phyloP scores from a whole-genome alignment of 2,888 invertebrate species.

The Smittia aterrima region DNA sequence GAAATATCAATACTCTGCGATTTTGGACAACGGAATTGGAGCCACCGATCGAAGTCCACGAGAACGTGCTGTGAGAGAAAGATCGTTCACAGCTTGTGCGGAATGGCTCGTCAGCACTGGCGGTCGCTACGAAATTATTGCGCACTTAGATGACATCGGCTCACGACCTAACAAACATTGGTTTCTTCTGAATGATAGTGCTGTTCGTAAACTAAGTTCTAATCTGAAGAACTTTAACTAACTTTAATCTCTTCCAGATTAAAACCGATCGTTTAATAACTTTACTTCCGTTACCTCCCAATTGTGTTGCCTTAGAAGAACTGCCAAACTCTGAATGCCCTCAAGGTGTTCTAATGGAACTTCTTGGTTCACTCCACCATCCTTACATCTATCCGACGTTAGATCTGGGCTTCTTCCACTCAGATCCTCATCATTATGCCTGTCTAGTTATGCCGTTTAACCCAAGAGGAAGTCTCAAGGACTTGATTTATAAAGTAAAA shows the following conservation, averaged over 20 bases:
- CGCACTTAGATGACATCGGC: slow-evolving; percentile 78
- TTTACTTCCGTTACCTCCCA: slow-evolving; percentile 53
- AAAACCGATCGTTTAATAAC: slow-evolving; percentile 55
- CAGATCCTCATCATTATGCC: slow-evolving; percentile 60
- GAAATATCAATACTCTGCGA: slow-evolving; percentile 64
- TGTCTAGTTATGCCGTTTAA: slow-evolving; percentile 81
- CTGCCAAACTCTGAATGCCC: slow-evolving; percentile 62
- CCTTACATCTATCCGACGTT: slow-evolving; percentile 86
- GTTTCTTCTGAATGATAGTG: slow-evolving; percentile 84
- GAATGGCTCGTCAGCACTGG: slow-evolving; percentile 58
- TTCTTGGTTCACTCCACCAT: slow-evolving; percentile 84
- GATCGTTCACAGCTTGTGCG: slow-evolving; percentile 65
- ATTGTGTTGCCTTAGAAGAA: slow-evolving; percentile 55
- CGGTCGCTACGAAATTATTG: slow-evolving; percentile 73
- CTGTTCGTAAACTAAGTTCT: slow-evolving; percentile 54
- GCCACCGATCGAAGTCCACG: slow-evolving; percentile 62
- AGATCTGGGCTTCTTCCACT: slow-evolving; percentile 73
- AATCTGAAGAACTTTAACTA: not conserved
- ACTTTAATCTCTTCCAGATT: slow-evolving; percentile 47
- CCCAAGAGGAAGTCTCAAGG: slow-evolving; percentile 81
- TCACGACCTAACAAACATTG: slow-evolving; percentile 84
- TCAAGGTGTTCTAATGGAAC: slow-evolving; percentile 70
- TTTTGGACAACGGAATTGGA: slow-evolving; percentile 60
- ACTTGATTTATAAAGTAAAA: slow-evolving; percentile 80
- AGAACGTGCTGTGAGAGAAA: slow-evolving; percentile 64